A percentile compares a stretch with the other conserved stretches of the same genome.
Evolutionary conservation across 1,140 invertebrate species (phyloP).

Genomic region (Babylonia areolata): DNA sequence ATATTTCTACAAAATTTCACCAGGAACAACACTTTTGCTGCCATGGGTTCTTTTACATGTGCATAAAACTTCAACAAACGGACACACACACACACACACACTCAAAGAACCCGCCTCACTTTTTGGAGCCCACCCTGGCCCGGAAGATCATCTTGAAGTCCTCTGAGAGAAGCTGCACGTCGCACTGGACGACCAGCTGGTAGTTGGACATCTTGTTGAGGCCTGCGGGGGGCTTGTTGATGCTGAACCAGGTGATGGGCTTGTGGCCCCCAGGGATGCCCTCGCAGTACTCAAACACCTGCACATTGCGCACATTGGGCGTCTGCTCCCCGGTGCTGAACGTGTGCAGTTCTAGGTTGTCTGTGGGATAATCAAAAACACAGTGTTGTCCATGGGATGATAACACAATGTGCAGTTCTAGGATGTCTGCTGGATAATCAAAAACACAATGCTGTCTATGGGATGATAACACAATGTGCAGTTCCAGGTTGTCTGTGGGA

Average conservation of each 20-base stretch:
- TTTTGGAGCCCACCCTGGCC: constrained; percentile 77
- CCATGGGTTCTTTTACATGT: no score
- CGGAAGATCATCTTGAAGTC: constrained; percentile 79
- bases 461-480: no score
- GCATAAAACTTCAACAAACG: no score
- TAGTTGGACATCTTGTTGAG: constrained; percentile 67
- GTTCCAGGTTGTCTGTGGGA: no score
- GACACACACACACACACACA: constrained; percentile 5
- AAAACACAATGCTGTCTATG: no score
- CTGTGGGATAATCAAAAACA: constrained; percentile 26
- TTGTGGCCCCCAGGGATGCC: constrained; percentile 63
- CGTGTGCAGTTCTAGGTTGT: constrained; percentile 59
- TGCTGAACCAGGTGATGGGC: constrained; percentile 63
- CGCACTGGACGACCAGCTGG: constrained; percentile 78
- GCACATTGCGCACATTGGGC: constrained; percentile 61
- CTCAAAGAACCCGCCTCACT: constrained; percentile 69
- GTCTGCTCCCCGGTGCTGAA: constrained; percentile 70
- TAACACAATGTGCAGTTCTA: no score
- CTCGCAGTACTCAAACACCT: constrained; percentile 68
- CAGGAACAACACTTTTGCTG: no score
- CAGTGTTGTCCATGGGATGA: no score
- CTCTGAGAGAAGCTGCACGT: constrained; percentile 77
- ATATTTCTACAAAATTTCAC: no score
- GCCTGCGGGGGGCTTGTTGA: constrained; percentile 65
- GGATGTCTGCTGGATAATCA: no score